Evolutionary conservation across 2,113 vertebrate species (phyloP).

Genomic region (Trochalopteron elliotii): DNA sequence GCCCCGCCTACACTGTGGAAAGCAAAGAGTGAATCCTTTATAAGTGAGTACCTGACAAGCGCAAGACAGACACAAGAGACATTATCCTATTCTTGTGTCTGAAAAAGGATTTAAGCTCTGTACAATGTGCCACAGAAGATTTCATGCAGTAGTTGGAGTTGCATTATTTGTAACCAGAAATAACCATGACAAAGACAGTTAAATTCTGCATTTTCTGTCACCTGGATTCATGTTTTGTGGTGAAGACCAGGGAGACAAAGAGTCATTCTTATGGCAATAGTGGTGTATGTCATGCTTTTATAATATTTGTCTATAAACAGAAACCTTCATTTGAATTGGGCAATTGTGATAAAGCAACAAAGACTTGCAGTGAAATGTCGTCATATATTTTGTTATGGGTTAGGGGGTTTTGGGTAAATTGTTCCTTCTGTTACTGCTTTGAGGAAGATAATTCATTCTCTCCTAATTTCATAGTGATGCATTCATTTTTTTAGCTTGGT

Average conservation of each 20-base stretch:
- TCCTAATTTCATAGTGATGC: not conserved
- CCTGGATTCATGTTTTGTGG: not conserved
- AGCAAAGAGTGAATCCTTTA: not conserved
- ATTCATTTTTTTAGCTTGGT: not conserved
- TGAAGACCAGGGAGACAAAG: not conserved
- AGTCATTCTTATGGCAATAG: not conserved
- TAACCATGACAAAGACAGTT: not conserved
- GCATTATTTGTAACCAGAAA: not conserved
- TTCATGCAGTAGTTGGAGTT: not conserved
- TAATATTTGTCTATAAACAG: not conserved
- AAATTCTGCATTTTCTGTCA: not conserved
- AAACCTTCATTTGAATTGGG: not conserved
- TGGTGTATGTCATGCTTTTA: not conserved
- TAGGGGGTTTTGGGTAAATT: not conserved
- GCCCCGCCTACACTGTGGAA: not conserved
- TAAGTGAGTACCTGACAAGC: not conserved
- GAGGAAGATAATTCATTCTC: not conserved
- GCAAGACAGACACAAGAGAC: not conserved
- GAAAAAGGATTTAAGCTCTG: not conserved
- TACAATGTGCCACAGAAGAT: not conserved
- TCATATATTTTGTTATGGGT: not conserved
- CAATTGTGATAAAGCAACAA: not conserved
- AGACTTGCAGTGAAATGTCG: not conserved
- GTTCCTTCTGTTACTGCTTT: not conserved
- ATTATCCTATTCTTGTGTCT: not conserved